Conservation (phyloP, 2,888 invertebrate species). For the Rutpela maculata region DNA sequence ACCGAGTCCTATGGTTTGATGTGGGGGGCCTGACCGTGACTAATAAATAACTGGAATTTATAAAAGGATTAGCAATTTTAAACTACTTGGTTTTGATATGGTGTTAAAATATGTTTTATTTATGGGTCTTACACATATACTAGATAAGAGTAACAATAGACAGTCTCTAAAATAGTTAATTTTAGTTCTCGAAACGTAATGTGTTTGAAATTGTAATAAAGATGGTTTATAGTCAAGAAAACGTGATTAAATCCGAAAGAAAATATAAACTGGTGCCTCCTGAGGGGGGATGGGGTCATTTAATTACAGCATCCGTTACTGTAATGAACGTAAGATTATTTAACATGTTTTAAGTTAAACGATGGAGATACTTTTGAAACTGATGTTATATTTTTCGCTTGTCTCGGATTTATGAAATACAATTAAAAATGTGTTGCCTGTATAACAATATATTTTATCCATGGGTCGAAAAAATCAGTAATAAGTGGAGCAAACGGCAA, state of each 20-base stretch:
- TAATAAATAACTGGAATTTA: background rate
- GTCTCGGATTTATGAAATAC: too few species aligned
- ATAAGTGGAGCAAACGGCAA: too few species aligned
- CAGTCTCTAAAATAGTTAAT: background rate
- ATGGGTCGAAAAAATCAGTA: too few species aligned
- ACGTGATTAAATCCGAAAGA: background rate
- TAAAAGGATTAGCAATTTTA: background rate
- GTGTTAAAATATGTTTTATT: background rate
- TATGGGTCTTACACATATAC: background rate
- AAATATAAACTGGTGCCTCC: conserved; percentile 61
- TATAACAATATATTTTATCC: too few species aligned
- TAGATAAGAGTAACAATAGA: background rate
- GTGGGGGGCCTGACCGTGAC: too few species aligned
- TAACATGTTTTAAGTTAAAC: background rate
- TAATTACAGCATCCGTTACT: conserved; percentile 41
- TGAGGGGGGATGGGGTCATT: conserved; percentile 56
- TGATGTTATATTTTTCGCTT: background rate
- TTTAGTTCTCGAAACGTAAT: background rate
- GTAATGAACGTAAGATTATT: conserved; percentile 37
- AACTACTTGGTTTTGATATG: background rate
- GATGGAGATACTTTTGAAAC: background rate
- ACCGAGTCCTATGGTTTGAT: too few species aligned
- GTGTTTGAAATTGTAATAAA: background rate
- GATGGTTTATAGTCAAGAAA: conserved; percentile 3
- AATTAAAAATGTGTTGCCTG: too few species aligned